phyloP scores from a whole-genome alignment of 2,113 vertebrate genomes.

The Colius striatus region DNA sequence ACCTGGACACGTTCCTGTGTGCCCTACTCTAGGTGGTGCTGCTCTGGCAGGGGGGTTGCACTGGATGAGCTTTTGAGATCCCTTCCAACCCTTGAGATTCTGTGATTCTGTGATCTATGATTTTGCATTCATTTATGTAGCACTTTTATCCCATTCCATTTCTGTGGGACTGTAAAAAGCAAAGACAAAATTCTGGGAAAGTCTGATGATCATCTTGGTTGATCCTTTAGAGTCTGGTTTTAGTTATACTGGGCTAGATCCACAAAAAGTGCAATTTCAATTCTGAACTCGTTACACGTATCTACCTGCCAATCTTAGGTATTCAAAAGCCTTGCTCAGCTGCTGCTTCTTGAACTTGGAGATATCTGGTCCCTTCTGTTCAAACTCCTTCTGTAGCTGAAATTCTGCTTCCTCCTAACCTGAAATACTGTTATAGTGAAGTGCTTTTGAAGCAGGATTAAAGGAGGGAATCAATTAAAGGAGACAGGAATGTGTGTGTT shows the following conservation, averaged over 20 bases:
- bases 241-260: background rate
- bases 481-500: background rate
- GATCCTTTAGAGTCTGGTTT: background rate
- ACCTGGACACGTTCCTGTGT: no score
- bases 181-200: background rate
- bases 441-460: background rate
- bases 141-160: background rate
- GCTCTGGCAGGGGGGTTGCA: no score
- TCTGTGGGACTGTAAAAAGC: background rate
- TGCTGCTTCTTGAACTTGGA: background rate
- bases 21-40: no score
- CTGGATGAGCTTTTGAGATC: no score
- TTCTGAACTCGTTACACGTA: background rate
- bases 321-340: background rate
- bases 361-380: background rate
- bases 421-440: background rate
- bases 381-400: rapidly evolving
- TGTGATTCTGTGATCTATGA: no score
- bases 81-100: no score
- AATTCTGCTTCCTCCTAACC: background rate
- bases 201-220: background rate
- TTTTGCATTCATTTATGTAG: background rate
- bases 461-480: background rate
- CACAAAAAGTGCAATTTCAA: background rate
- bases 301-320: background rate